A percentile compares a stretch with the other conserved stretches of the same genome.
phyloP scores from a whole-genome alignment of 1,140 invertebrate genomes.

The Cephus cinctus region DNA sequence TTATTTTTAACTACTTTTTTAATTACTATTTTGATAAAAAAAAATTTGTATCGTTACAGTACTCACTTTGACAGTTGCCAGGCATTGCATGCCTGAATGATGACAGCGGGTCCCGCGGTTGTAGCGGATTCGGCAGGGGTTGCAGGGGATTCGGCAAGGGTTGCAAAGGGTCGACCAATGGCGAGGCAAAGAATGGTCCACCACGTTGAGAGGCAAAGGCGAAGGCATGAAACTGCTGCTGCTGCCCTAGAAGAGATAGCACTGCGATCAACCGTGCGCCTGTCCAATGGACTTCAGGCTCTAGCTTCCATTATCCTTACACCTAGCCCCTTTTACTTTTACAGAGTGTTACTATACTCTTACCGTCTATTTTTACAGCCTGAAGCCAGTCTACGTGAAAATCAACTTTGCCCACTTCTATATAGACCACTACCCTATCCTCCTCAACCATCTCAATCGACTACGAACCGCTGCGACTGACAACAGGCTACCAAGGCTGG shows the following conservation, averaged over 20 bases:
- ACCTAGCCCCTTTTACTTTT: too few species aligned
- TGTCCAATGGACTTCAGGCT: slow-evolving; percentile 45
- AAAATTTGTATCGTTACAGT: too few species aligned
- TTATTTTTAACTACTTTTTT: too few species aligned
- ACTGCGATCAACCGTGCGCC: slow-evolving; percentile 65
- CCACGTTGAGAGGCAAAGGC: slow-evolving; percentile 77
- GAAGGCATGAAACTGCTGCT: slow-evolving; percentile 86
- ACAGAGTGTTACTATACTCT: slow-evolving; percentile 1
- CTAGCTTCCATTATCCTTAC: slow-evolving; percentile 21
- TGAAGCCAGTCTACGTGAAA: too few species aligned
- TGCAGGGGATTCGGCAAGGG: slow-evolving; percentile 52
- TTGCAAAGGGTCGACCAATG: slow-evolving; percentile 61
- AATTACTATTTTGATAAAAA: too few species aligned
- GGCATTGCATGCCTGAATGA: slow-evolving; percentile 83
- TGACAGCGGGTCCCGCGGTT: slow-evolving; percentile 70
- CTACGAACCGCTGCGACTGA: too few species aligned
- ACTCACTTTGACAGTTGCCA: slow-evolving; percentile 85
- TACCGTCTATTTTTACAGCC: too few species aligned
- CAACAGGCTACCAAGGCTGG: too few species aligned
- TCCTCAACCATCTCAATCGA: too few species aligned
- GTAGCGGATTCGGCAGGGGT: slow-evolving; percentile 50
- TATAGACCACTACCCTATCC: too few species aligned
- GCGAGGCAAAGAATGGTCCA: slow-evolving; percentile 76
- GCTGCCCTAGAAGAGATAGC: slow-evolving; percentile 85
- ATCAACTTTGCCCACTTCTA: too few species aligned